A percentile compares a stretch with the other conserved stretches of the same genome.
Evolutionary conservation across 2,888 invertebrate species (phyloP).

Genomic region (Polietes domitor): DNA sequence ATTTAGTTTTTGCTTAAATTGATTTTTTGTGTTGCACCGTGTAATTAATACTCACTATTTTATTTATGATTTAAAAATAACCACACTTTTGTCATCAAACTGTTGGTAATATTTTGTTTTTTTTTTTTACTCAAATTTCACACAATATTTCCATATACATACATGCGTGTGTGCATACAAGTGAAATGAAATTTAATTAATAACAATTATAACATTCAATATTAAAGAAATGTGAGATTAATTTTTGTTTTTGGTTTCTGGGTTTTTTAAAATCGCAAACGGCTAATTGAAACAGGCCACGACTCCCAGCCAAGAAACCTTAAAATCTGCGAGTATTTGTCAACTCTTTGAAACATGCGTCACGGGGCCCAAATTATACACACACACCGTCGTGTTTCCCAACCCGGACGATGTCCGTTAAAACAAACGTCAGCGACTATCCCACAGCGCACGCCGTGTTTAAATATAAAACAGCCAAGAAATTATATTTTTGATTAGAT

Average conservation of each 20-base stretch:
- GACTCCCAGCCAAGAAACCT: background rate
- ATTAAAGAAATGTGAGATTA: background rate
- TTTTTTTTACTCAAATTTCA: no score
- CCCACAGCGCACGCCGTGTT: background rate
- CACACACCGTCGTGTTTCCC: background rate
- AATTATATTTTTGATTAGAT: background rate
- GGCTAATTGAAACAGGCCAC: slow-evolving; percentile 1
- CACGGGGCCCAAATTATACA: background rate
- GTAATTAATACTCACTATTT: no score
- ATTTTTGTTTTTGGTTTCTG: background rate
- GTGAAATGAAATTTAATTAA: background rate
- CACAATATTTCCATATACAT: background rate
- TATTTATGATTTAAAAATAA: no score
- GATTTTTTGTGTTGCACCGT: no score
- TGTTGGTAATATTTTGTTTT: no score
- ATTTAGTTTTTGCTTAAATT: no score
- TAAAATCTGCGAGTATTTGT: background rate
- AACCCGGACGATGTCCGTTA: background rate
- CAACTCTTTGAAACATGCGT: background rate
- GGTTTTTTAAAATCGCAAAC: background rate
- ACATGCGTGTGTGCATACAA: background rate
- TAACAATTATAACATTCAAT: background rate
- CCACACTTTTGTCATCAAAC: background rate
- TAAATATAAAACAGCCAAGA: background rate
- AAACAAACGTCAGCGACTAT: background rate